These are phyloP conservation scores for Pampus argenteus DNA, from an alignment of 2,797 vertebrate genomes.

Conservation along the genomic window DNA sequence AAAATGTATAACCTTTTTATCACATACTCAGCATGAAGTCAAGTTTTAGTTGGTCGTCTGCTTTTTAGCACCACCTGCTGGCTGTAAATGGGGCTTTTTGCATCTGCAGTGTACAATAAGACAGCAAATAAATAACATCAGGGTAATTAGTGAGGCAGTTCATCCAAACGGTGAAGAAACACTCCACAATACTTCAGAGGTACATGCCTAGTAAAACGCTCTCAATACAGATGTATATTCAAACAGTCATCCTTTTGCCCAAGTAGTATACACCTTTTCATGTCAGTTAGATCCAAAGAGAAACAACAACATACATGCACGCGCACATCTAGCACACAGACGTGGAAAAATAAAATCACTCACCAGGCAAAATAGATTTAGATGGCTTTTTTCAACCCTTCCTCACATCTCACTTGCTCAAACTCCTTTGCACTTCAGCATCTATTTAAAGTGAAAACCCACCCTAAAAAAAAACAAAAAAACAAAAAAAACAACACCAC, in stretches of 20 bases:
- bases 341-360: constrained; percentile 85
- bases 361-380: constrained; percentile 89
- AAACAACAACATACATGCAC: constrained; percentile 52
- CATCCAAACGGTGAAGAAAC: constrained; percentile 43
- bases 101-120: constrained; percentile 43
- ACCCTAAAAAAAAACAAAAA: constrained; percentile 27
- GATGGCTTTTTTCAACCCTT: constrained; percentile 88
- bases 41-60: constrained; percentile 50
- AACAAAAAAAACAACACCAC: background rate
- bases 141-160: constrained; percentile 48
- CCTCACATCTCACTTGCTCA: constrained; percentile 61
- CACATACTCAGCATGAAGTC: constrained; percentile 16
- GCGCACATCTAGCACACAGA: constrained; percentile 71
- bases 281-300: constrained; percentile 81
- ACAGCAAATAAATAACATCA: constrained; percentile 61
- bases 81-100: constrained; percentile 37
- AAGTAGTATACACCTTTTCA: constrained; percentile 84
- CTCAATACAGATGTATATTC: constrained; percentile 23
- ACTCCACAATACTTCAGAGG: constrained; percentile 60
- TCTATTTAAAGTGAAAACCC: constrained; percentile 64
- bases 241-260: constrained; percentile 59
- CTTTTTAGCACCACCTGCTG: constrained; percentile 82
- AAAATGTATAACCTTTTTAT: background rate
- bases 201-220: constrained; percentile 52
- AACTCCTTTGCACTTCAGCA: constrained; percentile 56